Evolutionary conservation across 1,140 invertebrate species (phyloP).

Genomic region (Cylas formicarius): DNA sequence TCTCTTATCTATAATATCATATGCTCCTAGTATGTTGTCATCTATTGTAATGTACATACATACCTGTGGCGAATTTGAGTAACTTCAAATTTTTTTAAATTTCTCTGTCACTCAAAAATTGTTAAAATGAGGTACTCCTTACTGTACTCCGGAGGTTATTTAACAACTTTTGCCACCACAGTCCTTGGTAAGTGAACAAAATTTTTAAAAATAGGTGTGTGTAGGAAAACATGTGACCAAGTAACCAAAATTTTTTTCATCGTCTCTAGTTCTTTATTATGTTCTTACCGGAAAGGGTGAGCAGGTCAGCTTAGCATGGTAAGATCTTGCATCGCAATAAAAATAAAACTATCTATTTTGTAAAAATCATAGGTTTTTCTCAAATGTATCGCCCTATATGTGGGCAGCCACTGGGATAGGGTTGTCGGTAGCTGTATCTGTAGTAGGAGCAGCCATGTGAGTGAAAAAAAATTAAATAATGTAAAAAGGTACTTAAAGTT

Average conservation of each 20-base stretch:
- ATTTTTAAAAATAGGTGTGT: conserved; percentile 12
- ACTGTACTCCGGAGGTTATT: conserved; percentile 15
- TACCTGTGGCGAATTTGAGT: no score
- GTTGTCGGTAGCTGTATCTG: conserved; percentile 86
- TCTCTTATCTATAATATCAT: no score
- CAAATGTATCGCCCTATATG: conserved; percentile 82
- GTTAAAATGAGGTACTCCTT: conserved; percentile 25
- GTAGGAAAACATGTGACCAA: conserved; percentile 20
- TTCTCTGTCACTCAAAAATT: no score
- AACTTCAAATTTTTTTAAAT: no score
- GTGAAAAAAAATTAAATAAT: conserved; percentile 31
- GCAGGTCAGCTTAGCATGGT: conserved; percentile 34
- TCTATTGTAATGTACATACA: no score
- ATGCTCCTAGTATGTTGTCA: no score
- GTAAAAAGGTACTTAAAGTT: background rate
- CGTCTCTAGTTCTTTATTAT: conserved; percentile 31
- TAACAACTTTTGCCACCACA: conserved; percentile 12
- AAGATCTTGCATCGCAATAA: no score
- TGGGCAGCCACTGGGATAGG: conserved; percentile 91
- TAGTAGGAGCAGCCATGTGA: conserved; percentile 93
- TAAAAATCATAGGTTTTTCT: conserved; percentile 77
- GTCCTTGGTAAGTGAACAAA: conserved; percentile 27
- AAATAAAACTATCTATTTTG: no score
- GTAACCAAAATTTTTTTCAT: conserved; percentile 19
- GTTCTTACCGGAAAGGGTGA: conserved; percentile 34